Base-by-base conservation (phyloP, 2,888 invertebrate genomes). In the Leucania comma region DNA sequence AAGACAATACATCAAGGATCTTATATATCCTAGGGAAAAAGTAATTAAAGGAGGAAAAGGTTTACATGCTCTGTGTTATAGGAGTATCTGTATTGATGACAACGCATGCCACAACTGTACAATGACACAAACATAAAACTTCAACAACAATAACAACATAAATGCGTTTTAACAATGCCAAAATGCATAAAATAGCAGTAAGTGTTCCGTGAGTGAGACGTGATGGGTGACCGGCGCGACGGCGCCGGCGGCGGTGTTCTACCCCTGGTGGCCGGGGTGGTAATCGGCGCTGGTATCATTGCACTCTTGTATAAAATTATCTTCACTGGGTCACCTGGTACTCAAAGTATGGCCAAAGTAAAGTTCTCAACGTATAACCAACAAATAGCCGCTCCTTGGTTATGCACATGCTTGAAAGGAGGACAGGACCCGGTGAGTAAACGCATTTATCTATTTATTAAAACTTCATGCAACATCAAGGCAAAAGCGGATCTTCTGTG, bases 181-280 rank as follows among this genome's bases (percentile, higher is more conserved):
- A 70, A 69, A 69, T 80, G 57, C 20, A 57, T 66, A 80, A 71
- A 68, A 62, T 78, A 53, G 51, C 8, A 26, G 14, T 6, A 32
- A 57, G 38, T 35, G 26, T 56, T 32, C n/a, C n/a, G 48, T 51
- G 48, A 26, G 42, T 12, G n/a, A 29, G n/a, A 35, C 38, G 64
- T 1, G 50, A 86, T 87, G 86, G 82, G 82, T 57, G 78, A 81
- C 32, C 70, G 70, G 22, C 66, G 81, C 1, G 78, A 76, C n/a
- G 67, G 81, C 1, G 78, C 75, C n/a, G 67, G 73, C 20, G 54
- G 66, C 20, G 64, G 75, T 86, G 78, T 90, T 8, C 24, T 70
- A 62, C 90, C 91, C 3, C 56, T 92, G 3, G 90, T 89, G 12
- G 92, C 89, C 0, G 92, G 92, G 17, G 78, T 92, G 57, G 87